Conservation (phyloP, 2,888 invertebrate species). For the Metalampra italica region DNA sequence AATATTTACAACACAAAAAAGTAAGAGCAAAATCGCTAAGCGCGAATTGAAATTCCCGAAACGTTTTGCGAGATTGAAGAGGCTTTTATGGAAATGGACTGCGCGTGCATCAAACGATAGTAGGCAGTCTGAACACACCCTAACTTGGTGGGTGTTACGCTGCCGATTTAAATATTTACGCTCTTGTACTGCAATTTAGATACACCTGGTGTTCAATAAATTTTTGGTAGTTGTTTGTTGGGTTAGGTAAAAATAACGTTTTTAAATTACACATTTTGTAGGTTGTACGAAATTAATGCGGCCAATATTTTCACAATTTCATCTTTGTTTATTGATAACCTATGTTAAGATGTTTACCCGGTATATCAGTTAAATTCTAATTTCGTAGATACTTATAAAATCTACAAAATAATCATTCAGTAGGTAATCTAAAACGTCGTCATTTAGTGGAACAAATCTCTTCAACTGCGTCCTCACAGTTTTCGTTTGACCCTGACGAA, state of each 20-base stretch:
- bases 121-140: conserved; percentile 24
- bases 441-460: no score
- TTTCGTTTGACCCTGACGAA: no score
- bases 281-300: no score
- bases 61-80: conserved; percentile 76
- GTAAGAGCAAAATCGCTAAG: conserved; percentile 54
- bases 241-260: background rate
- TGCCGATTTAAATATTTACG: conserved; percentile 69
- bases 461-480: no score
- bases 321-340: no score
- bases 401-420: no score
- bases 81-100: conserved; percentile 77
- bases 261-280: no score
- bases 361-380: no score
- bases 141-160: conserved; percentile 32
- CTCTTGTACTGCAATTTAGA: conserved; percentile 52
- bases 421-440: no score
- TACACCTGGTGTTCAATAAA: conserved; percentile 61
- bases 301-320: no score
- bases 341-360: no score
- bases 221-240: conserved; percentile 36
- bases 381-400: no score
- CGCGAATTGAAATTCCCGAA: conserved; percentile 75
- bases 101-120: conserved; percentile 66
- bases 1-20: conserved; percentile 24